Conservation (phyloP, 2,113 vertebrate species). For the Siphamia tubifer region DNA sequence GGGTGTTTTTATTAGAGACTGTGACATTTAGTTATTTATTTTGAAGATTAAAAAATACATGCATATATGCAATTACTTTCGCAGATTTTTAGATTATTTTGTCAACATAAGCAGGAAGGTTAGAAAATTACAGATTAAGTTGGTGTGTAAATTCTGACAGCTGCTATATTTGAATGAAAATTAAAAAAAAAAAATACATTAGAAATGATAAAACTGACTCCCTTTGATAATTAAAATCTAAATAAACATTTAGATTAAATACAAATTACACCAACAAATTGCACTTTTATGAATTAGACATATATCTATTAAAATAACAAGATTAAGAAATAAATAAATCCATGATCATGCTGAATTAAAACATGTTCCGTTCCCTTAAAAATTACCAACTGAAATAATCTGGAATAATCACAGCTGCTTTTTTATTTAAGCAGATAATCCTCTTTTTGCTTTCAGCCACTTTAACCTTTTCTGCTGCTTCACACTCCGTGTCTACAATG, state of each 20-base stretch:
- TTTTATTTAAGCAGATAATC: constrained; percentile 29
- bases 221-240: not conserved
- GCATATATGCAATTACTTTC: too few species aligned
- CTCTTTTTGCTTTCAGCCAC: constrained; percentile 37
- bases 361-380: not conserved
- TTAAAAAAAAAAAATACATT: too few species aligned
- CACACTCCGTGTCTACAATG: not conserved
- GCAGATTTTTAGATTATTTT: too few species aligned
- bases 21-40: too few species aligned
- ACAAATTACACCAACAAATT: not conserved
- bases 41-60: too few species aligned
- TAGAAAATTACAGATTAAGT: too few species aligned
- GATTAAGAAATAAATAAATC: not conserved
- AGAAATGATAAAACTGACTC: not conserved
- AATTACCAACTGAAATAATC: constrained; percentile 5
- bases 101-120: too few species aligned
- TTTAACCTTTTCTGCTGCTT: constrained; percentile 30
- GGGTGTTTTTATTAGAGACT: too few species aligned
- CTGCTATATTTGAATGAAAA: too few species aligned
- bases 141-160: too few species aligned
- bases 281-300: not conserved
- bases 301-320: not conserved
- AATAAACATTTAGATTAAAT: not conserved
- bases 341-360: not conserved
- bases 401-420: constrained; percentile 22